Conservation (phyloP, 2,797 vertebrate genomes). For the Bothrops alternatus region DNA sequence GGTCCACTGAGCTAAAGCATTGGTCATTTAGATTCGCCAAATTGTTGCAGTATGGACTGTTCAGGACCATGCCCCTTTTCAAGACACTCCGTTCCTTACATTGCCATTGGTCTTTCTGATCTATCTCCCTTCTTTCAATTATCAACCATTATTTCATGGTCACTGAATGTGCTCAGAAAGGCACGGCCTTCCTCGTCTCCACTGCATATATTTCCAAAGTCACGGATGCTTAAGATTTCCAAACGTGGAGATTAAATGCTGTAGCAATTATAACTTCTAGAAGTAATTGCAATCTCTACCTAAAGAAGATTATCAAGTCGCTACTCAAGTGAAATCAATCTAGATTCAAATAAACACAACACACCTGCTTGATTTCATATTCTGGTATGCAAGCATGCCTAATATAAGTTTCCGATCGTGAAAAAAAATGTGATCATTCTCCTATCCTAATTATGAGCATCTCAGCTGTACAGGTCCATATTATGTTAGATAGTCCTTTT, state of each 20-base stretch:
- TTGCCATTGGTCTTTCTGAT: neutral
- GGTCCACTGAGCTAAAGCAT: neutral
- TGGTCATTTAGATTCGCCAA: neutral
- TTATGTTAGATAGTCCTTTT: neutral
- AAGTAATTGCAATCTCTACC: neutral
- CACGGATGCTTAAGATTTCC: neutral
- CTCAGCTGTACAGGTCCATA: neutral
- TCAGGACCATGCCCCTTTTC: too few species aligned
- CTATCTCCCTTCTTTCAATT: neutral
- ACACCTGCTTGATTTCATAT: neutral
- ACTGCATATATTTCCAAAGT: neutral
- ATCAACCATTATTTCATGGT: neutral
- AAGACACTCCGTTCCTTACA: neutral
- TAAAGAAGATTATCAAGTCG: neutral
- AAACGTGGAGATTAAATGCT: neutral
- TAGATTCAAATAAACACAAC: neutral
- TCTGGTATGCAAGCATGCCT: neutral
- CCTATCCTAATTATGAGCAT: neutral
- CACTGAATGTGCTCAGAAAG: neutral
- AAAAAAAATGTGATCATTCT: neutral
- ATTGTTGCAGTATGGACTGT: too few species aligned
- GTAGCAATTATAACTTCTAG: neutral
- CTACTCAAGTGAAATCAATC: neutral
- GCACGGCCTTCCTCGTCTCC: neutral
- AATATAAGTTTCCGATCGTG: neutral